phyloP scores from a whole-genome alignment of 1,140 invertebrate species.

The Euglossa dilemma region DNA sequence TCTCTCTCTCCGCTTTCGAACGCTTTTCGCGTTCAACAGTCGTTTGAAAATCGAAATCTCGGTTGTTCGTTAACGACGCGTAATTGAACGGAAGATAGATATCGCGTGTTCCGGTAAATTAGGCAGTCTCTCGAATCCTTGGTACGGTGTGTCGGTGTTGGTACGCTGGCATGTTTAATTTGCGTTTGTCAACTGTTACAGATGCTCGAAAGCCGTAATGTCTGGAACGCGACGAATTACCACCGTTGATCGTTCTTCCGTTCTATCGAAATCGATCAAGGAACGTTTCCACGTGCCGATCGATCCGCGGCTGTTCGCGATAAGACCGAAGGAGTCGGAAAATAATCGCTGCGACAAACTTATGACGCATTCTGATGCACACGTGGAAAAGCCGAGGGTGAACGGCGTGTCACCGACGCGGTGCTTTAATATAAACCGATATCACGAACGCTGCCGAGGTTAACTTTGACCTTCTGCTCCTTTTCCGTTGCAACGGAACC shows the following conservation, averaged over 20 bases:
- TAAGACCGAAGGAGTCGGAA: neutral
- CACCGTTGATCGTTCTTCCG: neutral
- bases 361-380: conserved; percentile 17
- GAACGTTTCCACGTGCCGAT: neutral
- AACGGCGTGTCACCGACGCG: neutral
- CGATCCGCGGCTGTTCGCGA: neutral
- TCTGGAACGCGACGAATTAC: too few relatives aligned
- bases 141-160: neutral
- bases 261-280: neutral
- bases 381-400: conserved; percentile 20
- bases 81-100: too few relatives aligned
- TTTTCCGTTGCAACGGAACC: neutral
- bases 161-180: too few relatives aligned
- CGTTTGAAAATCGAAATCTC: neutral
- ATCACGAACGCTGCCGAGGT: neutral
- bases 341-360: conserved; percentile 21
- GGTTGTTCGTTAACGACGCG: neutral
- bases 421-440: neutral
- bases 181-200: too few relatives aligned
- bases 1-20: neutral
- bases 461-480: conserved; percentile 4
- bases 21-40: neutral
- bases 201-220: neutral
- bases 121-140: neutral
- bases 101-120: neutral